Conservation (phyloP, 35 echinoderm and acorn worm species). For the Heliocidaris erythrogramma region DNA sequence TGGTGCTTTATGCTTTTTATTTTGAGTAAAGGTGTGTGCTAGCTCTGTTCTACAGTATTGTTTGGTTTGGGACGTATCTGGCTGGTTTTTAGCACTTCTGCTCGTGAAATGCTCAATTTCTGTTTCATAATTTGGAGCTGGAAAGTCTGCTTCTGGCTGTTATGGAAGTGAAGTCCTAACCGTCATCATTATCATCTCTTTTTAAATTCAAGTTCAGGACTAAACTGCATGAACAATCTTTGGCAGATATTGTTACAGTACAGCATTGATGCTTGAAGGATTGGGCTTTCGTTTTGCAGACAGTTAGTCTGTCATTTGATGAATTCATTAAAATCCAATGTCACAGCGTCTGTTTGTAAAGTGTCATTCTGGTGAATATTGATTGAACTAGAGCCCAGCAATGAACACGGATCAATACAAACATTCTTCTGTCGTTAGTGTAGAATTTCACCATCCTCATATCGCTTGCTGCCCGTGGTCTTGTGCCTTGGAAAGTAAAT, state of each 20-base stretch:
- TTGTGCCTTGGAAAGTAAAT: not conserved
- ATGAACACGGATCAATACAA: not conserved
- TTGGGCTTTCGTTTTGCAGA: not conserved
- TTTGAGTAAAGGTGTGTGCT: not conserved
- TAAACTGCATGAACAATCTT: too few species aligned
- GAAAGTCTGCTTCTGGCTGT: too few species aligned
- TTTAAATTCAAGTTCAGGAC: too few species aligned
- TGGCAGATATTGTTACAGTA: too few species aligned
- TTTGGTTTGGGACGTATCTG: too few species aligned
- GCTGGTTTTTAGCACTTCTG: too few species aligned
- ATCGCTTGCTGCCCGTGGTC: not conserved
- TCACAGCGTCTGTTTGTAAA: not conserved
- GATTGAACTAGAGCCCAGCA: not conserved
- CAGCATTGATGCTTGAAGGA: not conserved
- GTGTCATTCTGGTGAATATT: not conserved
- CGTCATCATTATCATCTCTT: too few species aligned
- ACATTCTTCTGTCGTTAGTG: not conserved
- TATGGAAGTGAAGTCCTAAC: too few species aligned
- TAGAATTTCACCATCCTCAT: not conserved
- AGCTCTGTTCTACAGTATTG: too few species aligned
- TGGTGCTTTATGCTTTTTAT: not conserved
- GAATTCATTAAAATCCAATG: conserved; percentile 9
- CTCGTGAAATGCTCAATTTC: too few species aligned
- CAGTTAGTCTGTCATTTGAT: not conserved
- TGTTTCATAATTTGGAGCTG: too few species aligned